These are phyloP conservation scores for Oostethus manadensis DNA, from an alignment of 2,113 vertebrate genomes.

Conservation along the genomic window DNA sequence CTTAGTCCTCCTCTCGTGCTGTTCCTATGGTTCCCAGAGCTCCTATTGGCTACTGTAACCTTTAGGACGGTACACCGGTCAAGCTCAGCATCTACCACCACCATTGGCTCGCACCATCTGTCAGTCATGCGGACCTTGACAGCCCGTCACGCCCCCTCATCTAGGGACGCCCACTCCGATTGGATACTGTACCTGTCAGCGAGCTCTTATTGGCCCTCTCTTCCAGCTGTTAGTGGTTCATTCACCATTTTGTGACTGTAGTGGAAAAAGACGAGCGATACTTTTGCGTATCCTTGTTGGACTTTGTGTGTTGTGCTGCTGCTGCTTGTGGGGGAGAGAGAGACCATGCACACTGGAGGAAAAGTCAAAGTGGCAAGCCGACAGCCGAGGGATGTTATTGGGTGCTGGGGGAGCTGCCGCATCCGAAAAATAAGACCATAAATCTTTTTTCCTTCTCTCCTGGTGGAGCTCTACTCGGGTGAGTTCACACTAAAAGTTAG, in stretches of 20 bases:
- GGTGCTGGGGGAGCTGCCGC: conserved; percentile 38
- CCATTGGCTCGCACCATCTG: conserved; percentile 63
- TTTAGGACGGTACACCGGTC: conserved; percentile 70
- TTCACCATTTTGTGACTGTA: conserved; percentile 98
- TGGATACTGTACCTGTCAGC: conserved; percentile 75
- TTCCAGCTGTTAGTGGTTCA: conserved; percentile 93
- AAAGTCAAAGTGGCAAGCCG: conserved; percentile 54
- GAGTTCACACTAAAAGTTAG: conserved; percentile 66
- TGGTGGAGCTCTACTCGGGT: conserved; percentile 57
- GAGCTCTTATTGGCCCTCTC: conserved; percentile 75
- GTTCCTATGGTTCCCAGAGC: conserved; percentile 74
- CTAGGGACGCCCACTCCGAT: conserved; percentile 46
- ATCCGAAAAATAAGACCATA: conserved; percentile 56
- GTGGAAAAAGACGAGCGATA: conserved; percentile 82
- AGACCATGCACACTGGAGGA: conserved; percentile 66
- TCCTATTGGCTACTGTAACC: conserved; percentile 84
- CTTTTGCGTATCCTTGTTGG: conserved; percentile 70
- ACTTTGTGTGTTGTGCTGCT: conserved; percentile 56
- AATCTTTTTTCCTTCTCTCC: conserved; percentile 49
- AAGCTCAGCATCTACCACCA: conserved; percentile 32
- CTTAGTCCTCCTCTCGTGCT: conserved; percentile 64
- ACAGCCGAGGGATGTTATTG: conserved; percentile 57
- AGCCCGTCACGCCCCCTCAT: conserved; percentile 38
- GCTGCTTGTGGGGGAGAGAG: conserved; percentile 35
- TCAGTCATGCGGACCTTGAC: conserved; percentile 58